phyloP scores from a whole-genome alignment of 2,888 invertebrate genomes.

The Drymonia ruficornis region DNA sequence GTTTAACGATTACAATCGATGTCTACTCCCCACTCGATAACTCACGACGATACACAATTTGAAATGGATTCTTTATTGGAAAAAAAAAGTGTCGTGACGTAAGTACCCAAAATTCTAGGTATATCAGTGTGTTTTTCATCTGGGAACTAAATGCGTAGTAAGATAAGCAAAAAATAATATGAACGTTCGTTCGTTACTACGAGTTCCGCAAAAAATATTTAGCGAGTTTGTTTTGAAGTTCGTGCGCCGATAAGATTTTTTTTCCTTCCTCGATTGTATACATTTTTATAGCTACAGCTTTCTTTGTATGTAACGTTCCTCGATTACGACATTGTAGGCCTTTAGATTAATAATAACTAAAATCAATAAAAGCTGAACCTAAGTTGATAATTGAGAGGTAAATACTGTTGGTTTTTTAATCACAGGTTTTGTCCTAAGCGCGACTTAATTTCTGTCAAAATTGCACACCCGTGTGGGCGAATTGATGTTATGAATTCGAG shows the following conservation, averaged over 20 bases:
- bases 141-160: constrained; percentile 14
- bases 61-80: not conserved
- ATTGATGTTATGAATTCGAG: no score
- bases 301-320: no score
- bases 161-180: constrained; percentile 11
- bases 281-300: not conserved
- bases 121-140: not conserved
- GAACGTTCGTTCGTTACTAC: constrained; percentile 5
- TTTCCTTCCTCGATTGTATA: constrained; percentile 4
- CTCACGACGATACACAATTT: not conserved
- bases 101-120: not conserved
- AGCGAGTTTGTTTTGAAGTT: constrained; percentile 16
- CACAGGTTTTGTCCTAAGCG: no score
- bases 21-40: not conserved
- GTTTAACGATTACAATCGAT: constrained; percentile 44
- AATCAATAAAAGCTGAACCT: no score
- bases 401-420: no score
- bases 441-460: no score
- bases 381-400: no score
- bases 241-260: constrained; percentile 19
- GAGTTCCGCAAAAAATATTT: constrained; percentile 7
- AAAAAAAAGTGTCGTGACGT: constrained; percentile 3
- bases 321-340: no score
- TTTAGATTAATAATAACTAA: no score
- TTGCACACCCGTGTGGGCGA: no score